Conservation (phyloP, 2,888 invertebrate species). For the Acrobasis consociella region DNA sequence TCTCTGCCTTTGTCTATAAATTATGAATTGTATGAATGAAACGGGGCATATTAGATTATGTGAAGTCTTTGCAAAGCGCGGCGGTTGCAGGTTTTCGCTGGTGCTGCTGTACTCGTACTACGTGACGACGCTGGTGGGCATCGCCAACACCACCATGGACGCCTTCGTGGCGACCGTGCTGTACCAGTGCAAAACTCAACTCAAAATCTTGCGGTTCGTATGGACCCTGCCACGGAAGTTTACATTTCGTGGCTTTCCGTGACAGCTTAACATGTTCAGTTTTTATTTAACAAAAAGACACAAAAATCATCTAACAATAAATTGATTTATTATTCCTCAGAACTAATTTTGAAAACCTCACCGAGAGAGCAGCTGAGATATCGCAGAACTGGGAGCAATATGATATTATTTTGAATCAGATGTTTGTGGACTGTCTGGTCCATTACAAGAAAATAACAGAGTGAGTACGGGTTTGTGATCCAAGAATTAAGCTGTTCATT, state of each 20-base stretch:
- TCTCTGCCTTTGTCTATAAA: not conserved
- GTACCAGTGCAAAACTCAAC: conserved; percentile 63
- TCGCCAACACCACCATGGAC: conserved; percentile 77
- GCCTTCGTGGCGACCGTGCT: conserved; percentile 70
- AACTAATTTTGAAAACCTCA: not conserved
- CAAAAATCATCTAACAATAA: not conserved
- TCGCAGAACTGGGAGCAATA: conserved; percentile 1
- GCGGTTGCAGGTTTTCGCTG: conserved; percentile 49
- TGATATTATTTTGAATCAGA: not conserved
- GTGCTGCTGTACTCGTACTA: conserved; percentile 66
- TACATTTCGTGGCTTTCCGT: too few relatives aligned
- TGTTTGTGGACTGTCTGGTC: conserved; percentile 11
- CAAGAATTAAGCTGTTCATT: too few relatives aligned
- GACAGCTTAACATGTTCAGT: too few relatives aligned
- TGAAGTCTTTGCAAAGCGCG: conserved; percentile 1
- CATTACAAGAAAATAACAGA: conserved; percentile 7
- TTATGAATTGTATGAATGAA: not conserved
- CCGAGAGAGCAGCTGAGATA: conserved; percentile 1
- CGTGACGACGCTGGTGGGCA: conserved; percentile 68
- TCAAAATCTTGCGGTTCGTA: conserved; percentile 59
- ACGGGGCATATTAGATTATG: not conserved
- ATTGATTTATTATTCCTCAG: not conserved
- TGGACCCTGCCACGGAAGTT: too few relatives aligned
- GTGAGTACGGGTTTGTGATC: not conserved
- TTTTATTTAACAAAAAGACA: too few relatives aligned